phyloP scores from a whole-genome alignment of 2,797 vertebrate species.

The Fistularia commersonii region DNA sequence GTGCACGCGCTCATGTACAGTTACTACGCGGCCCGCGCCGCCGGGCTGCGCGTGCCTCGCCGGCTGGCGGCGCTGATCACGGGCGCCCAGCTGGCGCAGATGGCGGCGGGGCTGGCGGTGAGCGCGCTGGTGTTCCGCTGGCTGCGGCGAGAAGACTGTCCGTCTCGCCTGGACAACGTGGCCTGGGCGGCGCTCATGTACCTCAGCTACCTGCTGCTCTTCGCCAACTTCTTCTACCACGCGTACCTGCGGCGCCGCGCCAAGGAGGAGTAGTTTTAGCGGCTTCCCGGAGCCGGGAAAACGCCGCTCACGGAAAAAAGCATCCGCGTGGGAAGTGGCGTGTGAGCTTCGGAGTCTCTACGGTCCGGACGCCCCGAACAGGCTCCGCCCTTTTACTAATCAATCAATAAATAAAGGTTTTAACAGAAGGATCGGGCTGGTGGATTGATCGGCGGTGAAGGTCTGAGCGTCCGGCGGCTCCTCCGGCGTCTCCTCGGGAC shows the following conservation, averaged over 20 bases:
- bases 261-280: constrained; percentile 1
- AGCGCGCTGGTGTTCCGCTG: constrained; percentile 60
- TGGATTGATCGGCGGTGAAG: too few relatives aligned
- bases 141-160: constrained; percentile 60
- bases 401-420: too few relatives aligned
- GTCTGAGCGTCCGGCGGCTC: too few relatives aligned
- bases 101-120: constrained; percentile 26
- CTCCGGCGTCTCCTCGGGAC: neutral
- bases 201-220: constrained; percentile 77
- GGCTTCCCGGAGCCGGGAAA: too few relatives aligned
- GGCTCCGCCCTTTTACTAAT: too few relatives aligned
- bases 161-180: constrained; percentile 46
- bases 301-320: too few relatives aligned
- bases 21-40: constrained; percentile 2
- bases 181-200: constrained; percentile 71
- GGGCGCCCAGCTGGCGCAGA: neutral
- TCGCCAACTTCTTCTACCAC: constrained; percentile 70
- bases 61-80: neutral
- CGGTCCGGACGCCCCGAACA: too few relatives aligned
- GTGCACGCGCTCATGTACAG: constrained; percentile 79
- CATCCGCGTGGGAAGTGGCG: too few relatives aligned
- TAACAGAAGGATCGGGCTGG: too few relatives aligned
- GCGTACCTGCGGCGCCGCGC: constrained; percentile 49
- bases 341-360: too few relatives aligned
- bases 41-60: neutral